A percentile compares a stretch with the other conserved stretches of the same genome.
Conservation (phyloP, 2,888 invertebrate genomes). For the Graphium colonna region DNA sequence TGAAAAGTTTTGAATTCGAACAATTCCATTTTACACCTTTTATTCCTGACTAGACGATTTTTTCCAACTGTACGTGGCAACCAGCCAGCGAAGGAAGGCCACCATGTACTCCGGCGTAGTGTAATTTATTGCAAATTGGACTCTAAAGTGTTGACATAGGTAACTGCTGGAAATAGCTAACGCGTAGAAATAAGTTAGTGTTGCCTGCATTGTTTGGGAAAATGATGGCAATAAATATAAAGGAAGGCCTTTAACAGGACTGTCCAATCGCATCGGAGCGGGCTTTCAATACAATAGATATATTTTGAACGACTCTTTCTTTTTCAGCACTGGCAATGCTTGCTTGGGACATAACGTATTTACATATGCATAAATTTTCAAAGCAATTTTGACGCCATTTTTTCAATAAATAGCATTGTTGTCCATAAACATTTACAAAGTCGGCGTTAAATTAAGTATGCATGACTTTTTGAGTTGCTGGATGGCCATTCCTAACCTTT, state of each 20-base stretch:
- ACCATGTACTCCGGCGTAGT: constrained; percentile 27
- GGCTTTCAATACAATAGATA: constrained; percentile 39
- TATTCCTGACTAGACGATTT: constrained; percentile 56
- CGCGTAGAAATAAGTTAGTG: constrained; percentile 36
- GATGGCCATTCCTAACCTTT: no score
- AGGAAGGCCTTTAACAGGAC: constrained; percentile 55
- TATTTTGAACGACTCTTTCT: constrained; percentile 25
- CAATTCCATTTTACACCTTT: constrained; percentile 61
- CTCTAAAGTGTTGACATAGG: constrained; percentile 36
- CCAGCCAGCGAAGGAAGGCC: constrained; percentile 53
- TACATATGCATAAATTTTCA: no score
- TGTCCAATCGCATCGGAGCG: constrained; percentile 49
- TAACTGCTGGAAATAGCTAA: constrained; percentile 26
- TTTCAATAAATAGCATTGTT: no score
- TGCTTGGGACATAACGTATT: no score
- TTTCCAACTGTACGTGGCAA: constrained; percentile 59
- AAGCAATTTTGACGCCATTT: no score
- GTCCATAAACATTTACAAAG: no score
- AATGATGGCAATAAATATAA: constrained; percentile 70
- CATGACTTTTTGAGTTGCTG: no score
- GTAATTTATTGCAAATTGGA: constrained; percentile 29
- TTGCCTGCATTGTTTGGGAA: constrained; percentile 60
- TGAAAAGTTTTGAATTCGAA: constrained; percentile 54
- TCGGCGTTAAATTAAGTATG: no score
- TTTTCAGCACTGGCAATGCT: no score